Evolutionary conservation across 2,113 vertebrate genomes (phyloP).

Genomic region (Tringa solitaria): DNA sequence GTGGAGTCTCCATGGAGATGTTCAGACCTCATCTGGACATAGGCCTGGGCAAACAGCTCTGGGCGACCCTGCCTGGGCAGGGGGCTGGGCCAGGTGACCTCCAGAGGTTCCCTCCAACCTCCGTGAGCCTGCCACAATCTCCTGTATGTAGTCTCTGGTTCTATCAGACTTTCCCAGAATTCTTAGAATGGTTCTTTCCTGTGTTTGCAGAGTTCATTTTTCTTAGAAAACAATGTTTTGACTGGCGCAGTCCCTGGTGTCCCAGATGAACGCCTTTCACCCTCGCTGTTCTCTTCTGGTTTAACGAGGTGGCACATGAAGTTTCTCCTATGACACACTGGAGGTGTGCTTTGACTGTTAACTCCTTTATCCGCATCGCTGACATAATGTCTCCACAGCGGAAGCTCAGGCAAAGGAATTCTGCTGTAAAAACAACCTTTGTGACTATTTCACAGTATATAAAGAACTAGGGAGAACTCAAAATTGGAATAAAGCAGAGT

Average conservation of each 20-base stretch:
- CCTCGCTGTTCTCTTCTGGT: not conserved
- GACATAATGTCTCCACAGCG: not conserved
- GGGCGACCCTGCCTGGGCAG: not conserved
- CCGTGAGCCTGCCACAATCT: not conserved
- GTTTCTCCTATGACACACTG: not conserved
- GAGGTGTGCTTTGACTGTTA: not conserved
- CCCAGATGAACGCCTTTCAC: not conserved
- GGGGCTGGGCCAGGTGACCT: fast-evolving
- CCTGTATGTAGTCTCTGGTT: not conserved
- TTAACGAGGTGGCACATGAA: not conserved
- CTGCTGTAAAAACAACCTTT: not conserved
- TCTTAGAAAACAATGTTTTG: not conserved
- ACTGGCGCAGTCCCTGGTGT: not conserved
- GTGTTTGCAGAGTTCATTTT: not conserved
- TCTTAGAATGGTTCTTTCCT: not conserved
- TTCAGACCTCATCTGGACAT: fast-evolving
- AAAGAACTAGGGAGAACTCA: not conserved
- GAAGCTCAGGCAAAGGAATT: not conserved
- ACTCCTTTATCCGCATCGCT: not conserved
- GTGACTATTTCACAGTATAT: not conserved
- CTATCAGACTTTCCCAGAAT: not conserved
- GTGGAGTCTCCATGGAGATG: not conserved
- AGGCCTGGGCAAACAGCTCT: not conserved
- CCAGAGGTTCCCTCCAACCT: too few species aligned
- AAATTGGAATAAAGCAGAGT: not conserved